A percentile compares a stretch with the other conserved stretches of the same genome.
phyloP scores from a whole-genome alignment of 1,140 invertebrate species.

The Saxidomus purpurata region DNA sequence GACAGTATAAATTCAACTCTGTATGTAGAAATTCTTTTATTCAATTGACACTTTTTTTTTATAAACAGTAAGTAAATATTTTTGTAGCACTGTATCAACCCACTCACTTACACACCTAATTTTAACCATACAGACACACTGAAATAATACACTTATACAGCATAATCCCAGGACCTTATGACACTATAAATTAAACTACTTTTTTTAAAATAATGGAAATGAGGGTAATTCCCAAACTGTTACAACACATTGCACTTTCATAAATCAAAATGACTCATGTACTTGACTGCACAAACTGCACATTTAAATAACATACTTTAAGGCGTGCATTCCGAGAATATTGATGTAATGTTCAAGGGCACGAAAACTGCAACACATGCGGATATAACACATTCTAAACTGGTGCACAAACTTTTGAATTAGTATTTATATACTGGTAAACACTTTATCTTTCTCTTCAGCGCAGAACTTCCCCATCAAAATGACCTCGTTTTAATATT shows the following conservation, averaged over 20 bases:
- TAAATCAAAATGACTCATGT: constrained; percentile 1
- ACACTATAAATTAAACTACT: neutral
- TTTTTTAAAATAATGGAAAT: neutral
- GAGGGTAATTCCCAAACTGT: neutral
- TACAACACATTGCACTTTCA: neutral
- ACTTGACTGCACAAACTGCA: constrained; percentile 26
- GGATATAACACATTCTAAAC: neutral
- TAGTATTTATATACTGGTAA: too few species aligned
- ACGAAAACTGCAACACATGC: neutral
- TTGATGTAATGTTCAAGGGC: constrained; percentile 27
- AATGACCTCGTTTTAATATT: too few species aligned
- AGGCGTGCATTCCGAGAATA: constrained; percentile 22
- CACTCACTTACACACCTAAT: too few species aligned
- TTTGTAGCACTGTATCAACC: too few species aligned
- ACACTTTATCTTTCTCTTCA: too few species aligned
- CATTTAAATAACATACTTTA: neutral
- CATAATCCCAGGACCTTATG: neutral
- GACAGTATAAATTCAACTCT: too few species aligned
- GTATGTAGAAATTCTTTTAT: too few species aligned
- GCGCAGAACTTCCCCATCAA: too few species aligned
- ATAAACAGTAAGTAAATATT: too few species aligned
- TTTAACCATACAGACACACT: too few species aligned
- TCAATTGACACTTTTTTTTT: too few species aligned
- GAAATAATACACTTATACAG: too few species aligned
- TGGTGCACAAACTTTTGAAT: neutral